Base-by-base conservation (phyloP, 64 coral and sea anemone species). In the Dendrophyllia cribrosa region DNA sequence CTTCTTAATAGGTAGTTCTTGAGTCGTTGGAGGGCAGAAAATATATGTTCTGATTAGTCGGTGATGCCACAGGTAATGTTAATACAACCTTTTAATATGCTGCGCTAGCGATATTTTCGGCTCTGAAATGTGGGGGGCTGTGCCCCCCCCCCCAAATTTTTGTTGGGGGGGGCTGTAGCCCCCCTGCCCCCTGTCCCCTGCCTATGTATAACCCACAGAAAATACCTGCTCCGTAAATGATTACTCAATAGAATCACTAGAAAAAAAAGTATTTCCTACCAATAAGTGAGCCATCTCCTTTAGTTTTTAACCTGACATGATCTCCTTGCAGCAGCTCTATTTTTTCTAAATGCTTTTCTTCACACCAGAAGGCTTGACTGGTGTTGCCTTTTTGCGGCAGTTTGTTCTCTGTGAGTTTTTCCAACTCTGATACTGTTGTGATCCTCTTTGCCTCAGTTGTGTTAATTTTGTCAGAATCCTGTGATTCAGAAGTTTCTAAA, bases 331-430 rank as follows among this genome's bases (percentile, higher is more conserved):
- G 66, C 17, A 96, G 63, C 59, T 96, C 94, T 21, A 96, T 59
- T 52, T 52, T 96, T 3, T 96, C 78, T n/a, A 96, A 20, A 58
- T 96, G 78, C 58, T 96, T 89, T 50, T 96, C 94, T 92, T 92
- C 90, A 74, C 85, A 96, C 94, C 94, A 96, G 88, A 96, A 96
- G 60, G 94, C 76, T 15, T 88, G 61, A 92, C 78, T 89, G 79
- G 66, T 83, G 51, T 77, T 85, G 9, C 65, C 69, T n/a, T 51
- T 44, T 7, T 72, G 80, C 6, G 59, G 16, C 7, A 82, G 78
- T 68, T 96, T 96, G 52, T 92, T 74, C 48, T 92, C 90, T 72
- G 90, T 96, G 25, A 96, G 72, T 82, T 83, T 75, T 25, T 66
- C 52, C 7, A 96, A 82, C 10, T 92, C 66, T 60, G 85, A 44